phyloP scores from a whole-genome alignment of 2,113 vertebrate genomes.

The Cinclus mexicanus region DNA sequence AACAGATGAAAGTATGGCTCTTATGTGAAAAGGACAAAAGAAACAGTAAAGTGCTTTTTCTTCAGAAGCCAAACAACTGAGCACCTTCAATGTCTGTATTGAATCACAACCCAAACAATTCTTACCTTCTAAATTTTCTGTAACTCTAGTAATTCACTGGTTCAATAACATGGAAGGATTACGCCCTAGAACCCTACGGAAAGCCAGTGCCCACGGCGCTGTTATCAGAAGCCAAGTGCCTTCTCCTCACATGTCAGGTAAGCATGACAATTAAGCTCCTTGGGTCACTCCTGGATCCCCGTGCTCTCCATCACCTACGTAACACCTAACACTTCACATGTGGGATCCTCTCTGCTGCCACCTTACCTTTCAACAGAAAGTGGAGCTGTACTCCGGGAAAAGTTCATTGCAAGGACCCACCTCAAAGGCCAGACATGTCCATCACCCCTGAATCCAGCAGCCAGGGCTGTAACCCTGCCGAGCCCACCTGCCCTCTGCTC shows the following conservation, averaged over 20 bases:
- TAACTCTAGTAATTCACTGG: neutral
- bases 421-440: neutral
- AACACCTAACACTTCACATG: fast-evolving
- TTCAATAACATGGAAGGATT: neutral
- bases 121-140: neutral
- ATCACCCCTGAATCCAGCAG: neutral
- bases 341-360: neutral
- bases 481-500: neutral
- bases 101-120: neutral
- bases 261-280: neutral
- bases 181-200: neutral
- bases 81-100: neutral
- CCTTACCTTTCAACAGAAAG: neutral
- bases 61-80: neutral
- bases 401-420: neutral
- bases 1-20: neutral
- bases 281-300: neutral
- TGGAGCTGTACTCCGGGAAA: neutral
- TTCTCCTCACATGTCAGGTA: fast-evolving
- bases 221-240: neutral
- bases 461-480: neutral
- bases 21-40: neutral
- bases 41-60: neutral
- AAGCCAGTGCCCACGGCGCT: fast-evolving
- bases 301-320: neutral